Base-by-base conservation (phyloP, 2,797 vertebrate genomes). In the Melanotaenia maccullochi region DNA sequence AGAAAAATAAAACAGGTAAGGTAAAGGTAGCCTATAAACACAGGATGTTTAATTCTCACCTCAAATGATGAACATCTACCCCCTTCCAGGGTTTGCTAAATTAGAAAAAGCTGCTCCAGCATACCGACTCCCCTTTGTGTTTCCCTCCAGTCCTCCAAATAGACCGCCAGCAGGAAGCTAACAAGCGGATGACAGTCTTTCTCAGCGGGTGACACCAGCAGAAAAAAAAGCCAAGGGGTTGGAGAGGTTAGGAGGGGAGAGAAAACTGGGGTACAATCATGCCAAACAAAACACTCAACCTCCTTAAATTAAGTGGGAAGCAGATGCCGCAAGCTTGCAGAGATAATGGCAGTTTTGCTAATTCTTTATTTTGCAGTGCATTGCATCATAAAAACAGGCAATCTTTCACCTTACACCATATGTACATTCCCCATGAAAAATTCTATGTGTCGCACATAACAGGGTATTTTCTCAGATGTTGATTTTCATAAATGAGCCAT, bases 401-500 rank as follows among this genome's bases (percentile, higher is more conserved):
- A 28, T 49, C 30, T 22, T 13, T 68, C 58, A 75, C 65, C 22
- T 32, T 47, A 7, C 5, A 38, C 47, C 36, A 68, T 40, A 24
- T 61, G 35, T 49, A 8, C 44, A 20, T 6, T 11, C n/a, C 47
- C 9, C 24, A 16, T 35, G 65, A 69, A 25, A 71, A 66, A 60
- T 5, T 61, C 0, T 1, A 11, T 4, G 25, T 57, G 7, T 76
- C 33, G 22, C 58, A 54, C 14, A 30, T 64, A 24, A 28, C 22
- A 14, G 22, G 1, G 0, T 9, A 9, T 75, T 73, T 76, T 76
- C 57, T 81, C 62, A 63, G 40, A 8, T 58, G 54, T n/a, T 66
- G 9, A 16, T 75, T 71, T 87, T 77, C 69, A 81, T 81, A 73
- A 87, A 89, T 85, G 77, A 75, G 65, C 40, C 69, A 66, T 79